Conservation (phyloP, 2,888 invertebrate species). For the Lutraria lutraria region DNA sequence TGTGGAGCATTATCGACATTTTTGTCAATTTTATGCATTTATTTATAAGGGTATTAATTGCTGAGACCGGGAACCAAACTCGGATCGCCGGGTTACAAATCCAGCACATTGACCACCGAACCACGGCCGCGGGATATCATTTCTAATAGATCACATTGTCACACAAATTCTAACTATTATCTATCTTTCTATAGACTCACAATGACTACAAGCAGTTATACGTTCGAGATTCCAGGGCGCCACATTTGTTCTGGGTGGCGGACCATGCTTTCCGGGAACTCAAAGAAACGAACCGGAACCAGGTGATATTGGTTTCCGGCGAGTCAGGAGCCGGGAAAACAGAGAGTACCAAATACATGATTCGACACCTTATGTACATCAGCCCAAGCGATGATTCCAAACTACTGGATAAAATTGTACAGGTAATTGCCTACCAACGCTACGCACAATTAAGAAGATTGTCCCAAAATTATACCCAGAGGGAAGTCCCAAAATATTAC, state of each 20-base stretch:
- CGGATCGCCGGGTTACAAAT: too few relatives aligned
- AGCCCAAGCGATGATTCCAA: constrained; percentile 76
- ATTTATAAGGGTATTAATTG: too few relatives aligned
- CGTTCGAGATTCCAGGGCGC: constrained; percentile 69
- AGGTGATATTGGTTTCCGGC: constrained; percentile 83
- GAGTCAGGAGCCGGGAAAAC: constrained; percentile 85
- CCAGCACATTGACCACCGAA: too few relatives aligned
- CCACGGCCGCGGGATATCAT: too few relatives aligned
- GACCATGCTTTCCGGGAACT: constrained; percentile 75
- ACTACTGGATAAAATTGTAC: constrained; percentile 82
- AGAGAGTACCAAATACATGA: constrained; percentile 83
- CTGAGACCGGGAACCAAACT: too few relatives aligned
- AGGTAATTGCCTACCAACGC: constrained; percentile 68
- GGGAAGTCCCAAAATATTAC: too few relatives aligned
- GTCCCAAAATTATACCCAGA: too few relatives aligned
- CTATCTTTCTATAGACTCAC: constrained; percentile 69
- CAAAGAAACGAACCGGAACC: constrained; percentile 73
- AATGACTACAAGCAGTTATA: constrained; percentile 71
- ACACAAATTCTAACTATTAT: background rate
- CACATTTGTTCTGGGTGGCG: constrained; percentile 79
- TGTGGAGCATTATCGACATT: too few relatives aligned
- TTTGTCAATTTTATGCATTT: too few relatives aligned
- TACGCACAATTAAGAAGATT: too few relatives aligned
- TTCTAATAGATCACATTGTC: too few relatives aligned
- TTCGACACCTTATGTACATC: constrained; percentile 81